phyloP scores from a whole-genome alignment of 2,888 invertebrate genomes.

The Bombylius major region DNA sequence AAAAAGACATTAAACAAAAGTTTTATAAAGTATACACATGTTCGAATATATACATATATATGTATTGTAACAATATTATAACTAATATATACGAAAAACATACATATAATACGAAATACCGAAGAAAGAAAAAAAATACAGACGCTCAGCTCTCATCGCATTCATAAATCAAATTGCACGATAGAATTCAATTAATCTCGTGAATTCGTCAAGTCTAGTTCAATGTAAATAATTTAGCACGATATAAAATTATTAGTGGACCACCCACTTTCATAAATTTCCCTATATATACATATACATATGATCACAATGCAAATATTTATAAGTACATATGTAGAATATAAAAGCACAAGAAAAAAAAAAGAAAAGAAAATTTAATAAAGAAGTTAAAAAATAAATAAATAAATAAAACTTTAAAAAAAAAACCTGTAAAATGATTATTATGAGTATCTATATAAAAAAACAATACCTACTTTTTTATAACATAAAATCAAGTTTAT shows the following conservation, averaged over 20 bases:
- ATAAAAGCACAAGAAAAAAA: neutral
- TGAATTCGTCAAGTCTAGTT: constrained; percentile 14
- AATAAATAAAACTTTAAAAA: too few relatives aligned
- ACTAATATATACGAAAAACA: neutral
- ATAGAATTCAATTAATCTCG: constrained; percentile 17
- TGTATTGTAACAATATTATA: too few relatives aligned
- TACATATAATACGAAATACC: neutral
- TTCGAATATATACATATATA: neutral
- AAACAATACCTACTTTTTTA: neutral
- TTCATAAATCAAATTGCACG: constrained; percentile 13
- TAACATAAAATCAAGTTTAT: neutral
- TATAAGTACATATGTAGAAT: neutral
- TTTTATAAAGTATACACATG: too few relatives aligned
- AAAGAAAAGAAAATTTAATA: neutral
- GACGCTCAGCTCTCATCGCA: neutral
- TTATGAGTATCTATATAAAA: neutral
- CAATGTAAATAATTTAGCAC: constrained; percentile 15
- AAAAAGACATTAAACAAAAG: too few relatives aligned
- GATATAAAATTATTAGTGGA: constrained; percentile 12
- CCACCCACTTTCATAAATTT: constrained; percentile 10
- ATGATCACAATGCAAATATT: neutral
- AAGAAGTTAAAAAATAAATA: too few relatives aligned
- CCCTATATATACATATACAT: neutral
- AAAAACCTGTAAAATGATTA: neutral
- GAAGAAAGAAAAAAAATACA: neutral